Base-by-base conservation (phyloP, 2,888 invertebrate genomes). In the Creontiades dilutus region DNA sequence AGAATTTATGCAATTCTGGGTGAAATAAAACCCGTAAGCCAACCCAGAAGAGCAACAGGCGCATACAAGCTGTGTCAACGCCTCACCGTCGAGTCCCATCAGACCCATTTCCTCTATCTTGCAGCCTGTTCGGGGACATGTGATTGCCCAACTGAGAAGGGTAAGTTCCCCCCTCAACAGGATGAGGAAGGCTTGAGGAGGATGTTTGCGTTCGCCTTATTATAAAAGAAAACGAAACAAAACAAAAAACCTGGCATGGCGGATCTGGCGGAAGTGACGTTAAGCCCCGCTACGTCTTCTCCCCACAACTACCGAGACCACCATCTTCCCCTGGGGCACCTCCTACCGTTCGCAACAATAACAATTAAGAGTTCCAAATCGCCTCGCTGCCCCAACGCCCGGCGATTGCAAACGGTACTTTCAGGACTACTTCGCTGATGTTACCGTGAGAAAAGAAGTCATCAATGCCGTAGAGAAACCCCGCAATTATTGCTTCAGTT, bases 241-340 rank as follows among this genome's bases (percentile, higher is more conserved):
- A 3, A 68, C 23, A 68, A 68, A 68, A 68, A 19, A 4, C 19
- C 12, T 27, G 16, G 47, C 48, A 82, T 82, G 82, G 82, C 82
- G 80, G 80, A 80, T 80, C 80, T 28, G 80, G 80, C 80, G 82
- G 82, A 82, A 82, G 82, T 82, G 82, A 82, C 82, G 82, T 52
- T 16, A 11, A 14, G 68, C 68, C 68, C 68, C 68, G 19, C 19
- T 68, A 68, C 19, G 68, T 23, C 68, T 68, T 68, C 68, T 19
- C 27, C 11, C 23, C 68, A 68, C 19, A 23, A 19, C 52, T 52
- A 2, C 37, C 7, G 37, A 7, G 52, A 3, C 68, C 57, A 57
- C 68, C 68, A 68, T 27, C 68, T 68, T 68, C 68, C 27, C 68
- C 68, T 23, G 68, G 68, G 68, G 68, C 68, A 68, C 68, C 68